A percentile compares a stretch with the other conserved stretches of the same genome.
phyloP scores from a whole-genome alignment of 2,113 vertebrate genomes.

The Cololabis saira region DNA sequence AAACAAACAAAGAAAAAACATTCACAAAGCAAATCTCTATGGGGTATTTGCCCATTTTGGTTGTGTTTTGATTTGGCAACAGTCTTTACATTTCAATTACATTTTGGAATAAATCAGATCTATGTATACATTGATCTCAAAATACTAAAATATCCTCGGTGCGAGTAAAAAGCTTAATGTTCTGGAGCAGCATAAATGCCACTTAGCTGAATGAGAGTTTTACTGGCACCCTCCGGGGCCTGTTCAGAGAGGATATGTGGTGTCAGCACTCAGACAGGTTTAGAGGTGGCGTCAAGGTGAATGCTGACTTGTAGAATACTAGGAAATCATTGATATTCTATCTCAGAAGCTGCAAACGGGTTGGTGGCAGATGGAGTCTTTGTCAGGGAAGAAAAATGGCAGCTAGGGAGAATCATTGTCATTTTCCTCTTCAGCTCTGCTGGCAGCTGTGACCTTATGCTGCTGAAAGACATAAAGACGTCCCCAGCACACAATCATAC shows the following conservation, averaged over 20 bases:
- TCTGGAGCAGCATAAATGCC: slow-evolving; percentile 67
- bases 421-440: slow-evolving; percentile 82
- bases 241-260: slow-evolving; percentile 72
- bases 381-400: slow-evolving; percentile 97
- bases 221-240: slow-evolving; percentile 60
- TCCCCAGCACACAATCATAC: slow-evolving; percentile 83
- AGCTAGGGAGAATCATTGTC: slow-evolving; percentile 84
- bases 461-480: slow-evolving; percentile 70
- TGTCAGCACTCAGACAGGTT: slow-evolving; percentile 80
- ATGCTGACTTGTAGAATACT: slow-evolving; percentile 85
- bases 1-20: neutral
- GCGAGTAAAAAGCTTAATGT: slow-evolving; percentile 52
- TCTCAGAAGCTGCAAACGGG: slow-evolving; percentile 92
- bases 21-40: neutral
- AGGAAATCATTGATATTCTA: slow-evolving; percentile 98
- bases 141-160: slow-evolving; percentile 63
- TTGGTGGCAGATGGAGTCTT: slow-evolving; percentile 96
- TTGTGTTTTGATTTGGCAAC: neutral
- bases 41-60: neutral
- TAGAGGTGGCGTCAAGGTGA: slow-evolving; percentile 95
- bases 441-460: slow-evolving; percentile 87
- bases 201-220: slow-evolving; percentile 66
- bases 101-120: neutral
- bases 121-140: slow-evolving; percentile 23
- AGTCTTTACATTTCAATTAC: neutral